A percentile compares a stretch with the other conserved stretches of the same genome.
These are phyloP conservation scores for Malthinus seriepunctatus DNA, from an alignment of 2,888 invertebrate genomes.

Conservation along the genomic window DNA sequence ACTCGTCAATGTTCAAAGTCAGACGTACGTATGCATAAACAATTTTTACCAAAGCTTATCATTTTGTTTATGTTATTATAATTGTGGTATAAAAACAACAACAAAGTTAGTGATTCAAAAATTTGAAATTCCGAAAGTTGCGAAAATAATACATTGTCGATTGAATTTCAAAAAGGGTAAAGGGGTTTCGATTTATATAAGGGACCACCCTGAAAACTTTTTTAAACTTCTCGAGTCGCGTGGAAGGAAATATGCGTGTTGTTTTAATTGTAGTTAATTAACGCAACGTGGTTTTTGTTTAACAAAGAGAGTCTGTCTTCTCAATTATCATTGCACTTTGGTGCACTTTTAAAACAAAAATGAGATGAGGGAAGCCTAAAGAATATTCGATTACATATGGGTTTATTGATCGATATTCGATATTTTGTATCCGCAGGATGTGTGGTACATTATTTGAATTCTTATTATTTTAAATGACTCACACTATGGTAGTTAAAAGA, in stretches of 20 bases:
- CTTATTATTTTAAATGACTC: constrained; percentile 41
- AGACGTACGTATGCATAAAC: background rate
- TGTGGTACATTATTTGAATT: constrained; percentile 30
- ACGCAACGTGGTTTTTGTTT: constrained; percentile 15
- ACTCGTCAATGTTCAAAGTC: background rate
- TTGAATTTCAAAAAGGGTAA: too few relatives aligned
- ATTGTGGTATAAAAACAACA: too few relatives aligned
- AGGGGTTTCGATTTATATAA: too few relatives aligned
- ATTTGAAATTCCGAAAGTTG: too few relatives aligned
- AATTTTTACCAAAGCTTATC: constrained; percentile 1
- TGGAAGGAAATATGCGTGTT: background rate
- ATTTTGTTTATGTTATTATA: too few relatives aligned
- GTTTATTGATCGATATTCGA: constrained; percentile 41
- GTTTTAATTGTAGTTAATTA: constrained; percentile 21
- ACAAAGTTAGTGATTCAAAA: too few relatives aligned
- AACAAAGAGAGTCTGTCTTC: constrained; percentile 8
- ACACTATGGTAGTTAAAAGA: constrained; percentile 39
- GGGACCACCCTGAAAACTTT: too few relatives aligned
- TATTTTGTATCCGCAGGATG: constrained; percentile 45
- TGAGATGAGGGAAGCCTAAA: constrained; percentile 7
- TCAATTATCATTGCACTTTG: constrained; percentile 9
- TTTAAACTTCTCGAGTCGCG: too few relatives aligned
- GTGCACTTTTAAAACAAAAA: constrained; percentile 4
- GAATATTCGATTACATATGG: constrained; percentile 15
- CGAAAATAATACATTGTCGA: too few relatives aligned